Evolutionary conservation across 2,888 invertebrate genomes (phyloP).

Genomic region (Diarsia brunnea): DNA sequence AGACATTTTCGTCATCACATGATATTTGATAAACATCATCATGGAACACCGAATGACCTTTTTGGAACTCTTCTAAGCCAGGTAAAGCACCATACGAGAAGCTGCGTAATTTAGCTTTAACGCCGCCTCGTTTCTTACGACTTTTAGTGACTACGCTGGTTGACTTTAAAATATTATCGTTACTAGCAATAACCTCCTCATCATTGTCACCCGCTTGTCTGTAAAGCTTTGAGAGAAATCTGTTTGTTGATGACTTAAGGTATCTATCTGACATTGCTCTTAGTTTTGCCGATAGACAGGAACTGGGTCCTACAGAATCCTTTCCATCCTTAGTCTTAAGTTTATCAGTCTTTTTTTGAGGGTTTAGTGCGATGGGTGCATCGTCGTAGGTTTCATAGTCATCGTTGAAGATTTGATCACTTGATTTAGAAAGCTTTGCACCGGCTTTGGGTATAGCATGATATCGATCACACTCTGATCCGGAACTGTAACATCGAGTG

Average conservation of each 20-base stretch:
- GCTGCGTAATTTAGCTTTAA: conserved; percentile 91
- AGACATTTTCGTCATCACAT: conserved; percentile 89
- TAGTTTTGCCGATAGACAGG: conserved; percentile 93
- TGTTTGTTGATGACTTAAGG: conserved; percentile 93
- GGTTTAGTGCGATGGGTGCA: conserved; percentile 78
- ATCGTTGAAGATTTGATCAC: conserved; percentile 90
- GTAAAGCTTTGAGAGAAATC: conserved; percentile 93
- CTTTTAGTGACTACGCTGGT: conserved; percentile 79
- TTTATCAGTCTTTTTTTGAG: conserved; percentile 89
- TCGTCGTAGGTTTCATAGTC: conserved; percentile 85
- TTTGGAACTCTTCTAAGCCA: conserved; percentile 93
- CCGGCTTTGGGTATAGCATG: conserved; percentile 86
- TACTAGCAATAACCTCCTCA: conserved; percentile 74
- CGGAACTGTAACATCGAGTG: conserved; percentile 88
- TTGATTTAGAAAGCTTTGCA: conserved; percentile 88
- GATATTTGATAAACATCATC: conserved; percentile 90
- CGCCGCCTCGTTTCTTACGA: conserved; percentile 84
- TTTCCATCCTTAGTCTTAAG: conserved; percentile 85
- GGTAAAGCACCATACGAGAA: conserved; percentile 94
- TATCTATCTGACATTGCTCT: conserved; percentile 94
- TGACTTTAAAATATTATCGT: conserved; percentile 80
- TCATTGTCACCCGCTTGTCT: conserved; percentile 85
- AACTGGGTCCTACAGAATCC: conserved; percentile 89
- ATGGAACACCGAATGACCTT: conserved; percentile 91
- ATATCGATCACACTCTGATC: conserved; percentile 88